phyloP scores from a whole-genome alignment of 2,113 vertebrate species.

The Sarotherodon lohbergeri region DNA sequence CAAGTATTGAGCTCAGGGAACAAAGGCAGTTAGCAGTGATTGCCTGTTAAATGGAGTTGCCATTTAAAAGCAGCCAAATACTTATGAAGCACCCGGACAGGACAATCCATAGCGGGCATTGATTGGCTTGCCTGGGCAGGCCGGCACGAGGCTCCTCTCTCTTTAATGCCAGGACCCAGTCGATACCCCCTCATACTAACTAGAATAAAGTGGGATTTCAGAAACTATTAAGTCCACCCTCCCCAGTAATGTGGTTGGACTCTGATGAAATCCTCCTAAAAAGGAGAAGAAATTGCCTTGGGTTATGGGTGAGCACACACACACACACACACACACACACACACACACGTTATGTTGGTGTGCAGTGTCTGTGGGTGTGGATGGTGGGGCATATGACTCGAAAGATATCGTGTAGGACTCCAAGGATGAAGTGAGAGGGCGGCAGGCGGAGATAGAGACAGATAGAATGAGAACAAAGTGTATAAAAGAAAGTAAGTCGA shows the following conservation, averaged over 20 bases:
- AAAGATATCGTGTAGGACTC: constrained; percentile 13
- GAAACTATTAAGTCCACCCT: constrained; percentile 69
- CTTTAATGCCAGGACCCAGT: constrained; percentile 69
- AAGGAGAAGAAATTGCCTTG: constrained; percentile 71
- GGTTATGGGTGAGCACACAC: constrained; percentile 71
- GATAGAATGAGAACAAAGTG: constrained; percentile 29
- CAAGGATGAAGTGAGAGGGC: background rate
- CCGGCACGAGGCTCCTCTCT: constrained; percentile 53
- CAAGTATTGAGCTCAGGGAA: constrained; percentile 65
- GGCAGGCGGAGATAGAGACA: background rate
- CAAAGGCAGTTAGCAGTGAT: constrained; percentile 79
- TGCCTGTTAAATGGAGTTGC: constrained; percentile 79
- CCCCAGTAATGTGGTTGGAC: constrained; percentile 73
- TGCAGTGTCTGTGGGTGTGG: background rate
- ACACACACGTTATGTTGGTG: background rate
- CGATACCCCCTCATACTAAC: constrained; percentile 70
- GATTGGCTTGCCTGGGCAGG: constrained; percentile 69
- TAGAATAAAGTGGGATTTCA: constrained; percentile 74
- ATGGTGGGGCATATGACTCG: constrained; percentile 15
- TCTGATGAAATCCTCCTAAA: constrained; percentile 75
- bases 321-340: background rate
- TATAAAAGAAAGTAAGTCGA: constrained; percentile 25
- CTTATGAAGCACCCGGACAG: constrained; percentile 77
- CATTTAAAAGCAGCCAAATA: constrained; percentile 77
- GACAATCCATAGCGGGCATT: constrained; percentile 73